phyloP scores from a whole-genome alignment of 1,140 invertebrate species.

The Drosophila lini region DNA sequence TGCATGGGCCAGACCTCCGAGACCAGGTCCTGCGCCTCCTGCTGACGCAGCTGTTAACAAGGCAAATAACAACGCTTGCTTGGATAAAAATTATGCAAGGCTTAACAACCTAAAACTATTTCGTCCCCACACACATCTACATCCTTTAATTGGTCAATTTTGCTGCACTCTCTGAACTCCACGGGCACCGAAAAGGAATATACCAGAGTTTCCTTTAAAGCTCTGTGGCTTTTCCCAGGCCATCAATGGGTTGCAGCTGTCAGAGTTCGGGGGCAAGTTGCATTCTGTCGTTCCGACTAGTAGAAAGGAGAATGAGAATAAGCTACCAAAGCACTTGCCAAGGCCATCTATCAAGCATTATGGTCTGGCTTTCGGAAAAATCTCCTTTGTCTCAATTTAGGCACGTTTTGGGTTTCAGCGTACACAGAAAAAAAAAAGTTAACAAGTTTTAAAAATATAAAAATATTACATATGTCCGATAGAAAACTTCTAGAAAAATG shows the following conservation, averaged over 20 bases:
- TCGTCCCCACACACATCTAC: slow-evolving; percentile 1
- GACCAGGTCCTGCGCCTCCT: slow-evolving; percentile 27
- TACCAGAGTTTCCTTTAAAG: slow-evolving; percentile 13
- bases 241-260: slow-evolving; percentile 34
- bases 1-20: slow-evolving; percentile 36
- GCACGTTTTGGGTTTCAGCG: slow-evolving; percentile 15
- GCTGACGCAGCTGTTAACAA: slow-evolving; percentile 69
- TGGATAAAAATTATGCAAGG: slow-evolving; percentile 63
- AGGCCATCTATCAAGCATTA: slow-evolving; percentile 38
- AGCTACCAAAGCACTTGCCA: slow-evolving; percentile 26
- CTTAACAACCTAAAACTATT: slow-evolving; percentile 60
- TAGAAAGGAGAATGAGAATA: slow-evolving; percentile 8
- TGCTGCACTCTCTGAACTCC: slow-evolving; percentile 15
- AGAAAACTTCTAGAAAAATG: not conserved
- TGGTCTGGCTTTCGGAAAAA: slow-evolving; percentile 17
- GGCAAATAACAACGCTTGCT: slow-evolving; percentile 64
- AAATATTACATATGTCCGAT: too few relatives aligned
- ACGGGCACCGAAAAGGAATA: slow-evolving; percentile 2
- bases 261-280: slow-evolving; percentile 15
- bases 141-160: slow-evolving; percentile 60
- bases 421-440: not conserved
- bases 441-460: not conserved
- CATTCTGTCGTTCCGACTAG: slow-evolving; percentile 25
- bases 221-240: slow-evolving; percentile 4
- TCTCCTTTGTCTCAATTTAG: slow-evolving; percentile 38